Percentiles rank a stretch among this genome's conserved stretches.
phyloP scores from a whole-genome alignment of 2,888 invertebrate genomes.

The Sarcophaga carnaria region DNA sequence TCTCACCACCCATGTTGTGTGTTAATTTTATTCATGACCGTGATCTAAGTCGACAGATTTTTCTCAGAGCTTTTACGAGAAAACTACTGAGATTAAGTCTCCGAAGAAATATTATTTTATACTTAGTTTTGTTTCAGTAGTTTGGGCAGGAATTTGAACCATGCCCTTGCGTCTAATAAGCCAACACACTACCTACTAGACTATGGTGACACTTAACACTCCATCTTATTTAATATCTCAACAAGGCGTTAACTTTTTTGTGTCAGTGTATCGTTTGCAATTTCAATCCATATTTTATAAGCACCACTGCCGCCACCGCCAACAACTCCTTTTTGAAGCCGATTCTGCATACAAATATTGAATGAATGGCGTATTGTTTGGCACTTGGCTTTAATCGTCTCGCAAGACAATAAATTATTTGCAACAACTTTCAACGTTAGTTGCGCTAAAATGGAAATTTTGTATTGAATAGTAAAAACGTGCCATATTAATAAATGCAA shows the following conservation, averaged over 20 bases:
- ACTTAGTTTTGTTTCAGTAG: no score
- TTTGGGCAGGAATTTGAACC: no score
- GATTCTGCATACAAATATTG: constrained; percentile 33
- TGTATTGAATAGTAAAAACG: constrained; percentile 48
- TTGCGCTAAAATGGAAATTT: constrained; percentile 5
- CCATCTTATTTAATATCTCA: no score
- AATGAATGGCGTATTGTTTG: constrained; percentile 42
- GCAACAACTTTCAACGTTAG: constrained; percentile 44
- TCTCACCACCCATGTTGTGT: no score
- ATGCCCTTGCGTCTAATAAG: no score
- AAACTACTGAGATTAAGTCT: no score
- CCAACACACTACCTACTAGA: no score
- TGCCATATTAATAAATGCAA: constrained; percentile 50
- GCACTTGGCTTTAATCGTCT: constrained; percentile 43
- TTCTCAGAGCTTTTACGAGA: no score
- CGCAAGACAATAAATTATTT: constrained; percentile 49
- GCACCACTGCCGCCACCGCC: constrained; percentile 7
- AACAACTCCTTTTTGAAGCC: constrained; percentile 24
- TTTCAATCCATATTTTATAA: constrained; percentile 20
- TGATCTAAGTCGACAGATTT: no score
- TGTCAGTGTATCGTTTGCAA: constrained; percentile 26
- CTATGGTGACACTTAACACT: no score
- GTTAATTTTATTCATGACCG: no score
- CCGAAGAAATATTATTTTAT: no score
- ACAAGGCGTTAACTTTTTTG: not conserved